Base-by-base conservation (phyloP, 2,113 vertebrate species). In the Hypocryptadius cinnamomeus region DNA sequence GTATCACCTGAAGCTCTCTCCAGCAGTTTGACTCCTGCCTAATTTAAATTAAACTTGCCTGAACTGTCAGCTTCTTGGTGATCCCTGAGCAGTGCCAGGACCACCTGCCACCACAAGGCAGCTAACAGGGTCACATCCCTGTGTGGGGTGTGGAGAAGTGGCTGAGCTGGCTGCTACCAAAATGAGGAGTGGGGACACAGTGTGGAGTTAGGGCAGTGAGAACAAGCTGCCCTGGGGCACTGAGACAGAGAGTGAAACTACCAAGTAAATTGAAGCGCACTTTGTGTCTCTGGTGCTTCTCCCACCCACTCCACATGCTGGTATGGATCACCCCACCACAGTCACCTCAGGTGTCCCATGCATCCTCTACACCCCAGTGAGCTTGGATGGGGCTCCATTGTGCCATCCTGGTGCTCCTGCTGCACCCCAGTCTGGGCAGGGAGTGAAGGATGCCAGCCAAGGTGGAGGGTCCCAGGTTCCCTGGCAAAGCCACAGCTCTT, bases 241-340 rank as follows among this genome's bases (percentile, higher is more conserved):
- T 53, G 50, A 82, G 31, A 14, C 15, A 35, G 45, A 47, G 37
- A 23, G 17, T 39, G 12, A 78, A 85, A 72, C 59, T 16, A 12
- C 19, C 68, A 35, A 77, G n/a, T 21, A 42, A 88, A 86, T 16
- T 39, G 42, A 57, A 80, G 23, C 0, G 0, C 27, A 12, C 8
- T 33, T 45, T 37, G 21, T 64, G 39, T 69, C 40, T 40, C 12
- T 11, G 33, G 66, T 28, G 65, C 23, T 71, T 78, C 61, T 80
- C 20, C 64, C 24, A 27, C 13, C 22, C 22, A 16, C 15, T 72
- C 57, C 53, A 18, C 0, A 0, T 14, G 35, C 70, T 81, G 37
- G 10, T 42, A 19, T 7, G 39, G 50, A 48, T 63, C 64, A 47
- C 35, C 21, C 37, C 1, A 0, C 50, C 1, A 0, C 69, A 74